A percentile compares a stretch with the other conserved stretches of the same genome.
Conservation (phyloP, 2,888 invertebrate genomes). For the Danaus chrysippus region DNA sequence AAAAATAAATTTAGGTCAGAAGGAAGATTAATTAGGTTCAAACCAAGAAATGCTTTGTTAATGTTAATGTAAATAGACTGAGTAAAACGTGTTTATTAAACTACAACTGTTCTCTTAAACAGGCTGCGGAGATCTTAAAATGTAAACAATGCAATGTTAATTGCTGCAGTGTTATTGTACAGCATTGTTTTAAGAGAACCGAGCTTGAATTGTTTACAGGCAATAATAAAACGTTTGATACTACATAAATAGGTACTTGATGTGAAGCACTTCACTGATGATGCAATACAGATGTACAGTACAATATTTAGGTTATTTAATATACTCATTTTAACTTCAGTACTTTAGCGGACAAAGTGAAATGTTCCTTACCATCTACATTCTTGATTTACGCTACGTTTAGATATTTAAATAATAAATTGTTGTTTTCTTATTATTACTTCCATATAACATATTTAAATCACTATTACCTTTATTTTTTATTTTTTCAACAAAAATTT, state of each 20-base stretch:
- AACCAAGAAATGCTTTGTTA: conserved; percentile 57
- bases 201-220: conserved; percentile 29
- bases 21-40: conserved; percentile 65
- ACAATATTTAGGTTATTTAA: neutral
- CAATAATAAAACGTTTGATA: conserved; percentile 35
- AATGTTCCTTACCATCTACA: too few species aligned
- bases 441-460: too few species aligned
- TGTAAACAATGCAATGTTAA: conserved; percentile 60
- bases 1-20: conserved; percentile 64
- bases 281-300: conserved; percentile 12
- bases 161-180: conserved; percentile 52
- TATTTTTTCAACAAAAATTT: too few species aligned
- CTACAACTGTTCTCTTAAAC: conserved; percentile 48
- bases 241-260: conserved; percentile 15
- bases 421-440: too few species aligned
- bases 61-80: conserved; percentile 62
- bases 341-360: neutral
- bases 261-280: conserved; percentile 4
- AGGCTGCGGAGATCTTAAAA: conserved; percentile 50
- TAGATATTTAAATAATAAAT: too few species aligned
- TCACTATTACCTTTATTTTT: too few species aligned
- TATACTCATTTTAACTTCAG: neutral
- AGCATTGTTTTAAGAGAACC: conserved; percentile 42
- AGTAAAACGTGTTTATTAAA: conserved; percentile 67
- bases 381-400: too few species aligned